These are phyloP conservation scores for Montipora foliosa DNA, from an alignment of 64 coral and sea anemone genomes.

Conservation along the genomic window DNA sequence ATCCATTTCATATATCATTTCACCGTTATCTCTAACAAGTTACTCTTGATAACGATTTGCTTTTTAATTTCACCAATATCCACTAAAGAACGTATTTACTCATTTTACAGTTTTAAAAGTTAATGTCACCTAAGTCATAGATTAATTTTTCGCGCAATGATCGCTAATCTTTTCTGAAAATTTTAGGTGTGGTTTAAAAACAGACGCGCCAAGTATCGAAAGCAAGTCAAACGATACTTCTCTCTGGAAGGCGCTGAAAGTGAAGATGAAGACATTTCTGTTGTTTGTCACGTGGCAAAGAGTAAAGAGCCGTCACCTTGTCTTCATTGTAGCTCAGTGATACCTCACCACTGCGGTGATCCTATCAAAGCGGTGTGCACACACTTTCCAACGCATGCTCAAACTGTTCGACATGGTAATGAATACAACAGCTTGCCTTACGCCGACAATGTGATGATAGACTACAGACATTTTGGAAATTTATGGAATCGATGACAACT, in stretches of 20 bases:
- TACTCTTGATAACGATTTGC: no score
- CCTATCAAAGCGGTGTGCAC: neutral
- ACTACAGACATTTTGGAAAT: neutral
- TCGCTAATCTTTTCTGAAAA: neutral
- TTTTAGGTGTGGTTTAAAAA: constrained; percentile 95
- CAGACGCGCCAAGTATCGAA: constrained; percentile 87
- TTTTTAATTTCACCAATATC: no score
- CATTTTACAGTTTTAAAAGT: no score
- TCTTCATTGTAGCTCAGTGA: neutral
- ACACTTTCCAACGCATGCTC: neutral
- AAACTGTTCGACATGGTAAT: neutral
- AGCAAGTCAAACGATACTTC: constrained; percentile 53
- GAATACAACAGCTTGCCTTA: neutral
- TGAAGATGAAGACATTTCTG: constrained; percentile 10
- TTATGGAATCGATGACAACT: neutral
- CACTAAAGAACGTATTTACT: no score
- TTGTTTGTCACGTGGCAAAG: neutral
- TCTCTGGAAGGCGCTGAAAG: neutral
- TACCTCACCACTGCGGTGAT: neutral
- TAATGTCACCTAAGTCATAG: neutral
- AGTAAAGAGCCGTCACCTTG: neutral
- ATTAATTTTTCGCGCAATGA: neutral
- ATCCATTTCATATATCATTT: no score
- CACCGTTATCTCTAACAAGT: no score
- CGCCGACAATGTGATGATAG: neutral